Base-by-base conservation (phyloP, 2,888 invertebrate genomes). In the Clitarchus hookeri region DNA sequence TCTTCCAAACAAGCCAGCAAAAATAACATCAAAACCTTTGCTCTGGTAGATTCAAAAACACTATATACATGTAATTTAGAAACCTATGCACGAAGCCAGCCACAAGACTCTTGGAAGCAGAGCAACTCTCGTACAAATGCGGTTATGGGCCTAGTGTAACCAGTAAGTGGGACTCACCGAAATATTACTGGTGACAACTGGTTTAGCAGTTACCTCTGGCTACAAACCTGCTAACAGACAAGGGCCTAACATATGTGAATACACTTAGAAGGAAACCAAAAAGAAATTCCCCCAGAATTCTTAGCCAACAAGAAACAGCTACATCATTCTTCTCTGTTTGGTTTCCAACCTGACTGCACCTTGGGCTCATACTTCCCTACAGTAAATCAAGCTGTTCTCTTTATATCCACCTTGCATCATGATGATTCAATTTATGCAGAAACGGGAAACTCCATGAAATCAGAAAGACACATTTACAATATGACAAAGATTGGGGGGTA, bases 131-230 rank as follows among this genome's bases (percentile, higher is more conserved):
- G 12, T 80, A 80, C 26, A 36, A 25, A 80, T 26, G 80, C n/a
- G 26, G 80, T 26, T 80, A 27, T 80, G 80, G n/a, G 80, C 8
- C 36, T 80, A 25, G 80, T 80, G 25, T 9, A 80, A 80, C 27
- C 80, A 80, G 80, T 80, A 12, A 80, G 36, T 27, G 80, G 36
- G 26, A 27, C 80, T 80, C 26, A 26, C 80, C 26, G 80, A 26
- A 80, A 80, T 36, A 80, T 80, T 27, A 80, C 80, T 80, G 80
- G 26, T 27, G 80, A 80, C 80, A 80, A 80, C 19, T 80, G 80
- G 80, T 80, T 80, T 19, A 80, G 80, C 80, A 80, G 80, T 26
- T 80, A 27, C 27, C 80, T 27, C 19, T 80, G 80, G 80, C 80
- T 36, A 13, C 9, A 36, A 80, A 26, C 26, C 26, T 26, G 12